Evolutionary conservation across 2,888 invertebrate genomes (phyloP), one percentile per base, ranked within the genome.

Genomic region (Embidobia sp.): DNA sequence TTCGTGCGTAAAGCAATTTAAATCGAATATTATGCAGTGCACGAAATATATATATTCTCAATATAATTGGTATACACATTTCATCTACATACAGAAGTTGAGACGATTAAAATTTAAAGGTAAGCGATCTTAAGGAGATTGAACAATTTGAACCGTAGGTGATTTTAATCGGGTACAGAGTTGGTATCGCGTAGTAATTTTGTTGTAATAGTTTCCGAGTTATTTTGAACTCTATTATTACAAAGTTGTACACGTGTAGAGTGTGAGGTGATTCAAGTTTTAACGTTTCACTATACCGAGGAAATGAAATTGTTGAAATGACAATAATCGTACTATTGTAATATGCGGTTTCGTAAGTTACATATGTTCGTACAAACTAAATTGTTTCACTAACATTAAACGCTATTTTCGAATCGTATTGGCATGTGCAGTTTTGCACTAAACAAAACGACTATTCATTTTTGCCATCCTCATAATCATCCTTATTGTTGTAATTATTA

Each of bases 181-280:
- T 51, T 51, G 19, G 22, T 35, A 51, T 35, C 31, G 19, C 22
- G 10, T 49, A 35, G 19, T 51, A 51, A 51, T 51, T 51, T 51
- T 51, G 22, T 19, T 33, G 18, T 51, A 51, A 51, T 22, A 51
- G 51, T 51, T 51, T 22, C 35, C 13, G 13, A 51, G 51, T 35
- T 35, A 35, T 51, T 51, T 51, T 22, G 22, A 35, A 18, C 51
- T 10, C 31, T 35, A 35, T 51, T 51, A 51, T 51, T 51, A 51
- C 19, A 35, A 51, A 51, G 51, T 51, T 51, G 51, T 35, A 51
- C 35, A 35, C 51, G 35, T 35, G 35, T 35, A 35, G 13, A 3
- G 51, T 10, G 31, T 16, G 4, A 51, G 31, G 31, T 51, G 22
- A 51, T 31, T 35, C 10, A 37, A 57, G 29, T 29, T 57, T 40